Conservation (phyloP, 2,797 vertebrate genomes). For the Chanos chanos region DNA sequence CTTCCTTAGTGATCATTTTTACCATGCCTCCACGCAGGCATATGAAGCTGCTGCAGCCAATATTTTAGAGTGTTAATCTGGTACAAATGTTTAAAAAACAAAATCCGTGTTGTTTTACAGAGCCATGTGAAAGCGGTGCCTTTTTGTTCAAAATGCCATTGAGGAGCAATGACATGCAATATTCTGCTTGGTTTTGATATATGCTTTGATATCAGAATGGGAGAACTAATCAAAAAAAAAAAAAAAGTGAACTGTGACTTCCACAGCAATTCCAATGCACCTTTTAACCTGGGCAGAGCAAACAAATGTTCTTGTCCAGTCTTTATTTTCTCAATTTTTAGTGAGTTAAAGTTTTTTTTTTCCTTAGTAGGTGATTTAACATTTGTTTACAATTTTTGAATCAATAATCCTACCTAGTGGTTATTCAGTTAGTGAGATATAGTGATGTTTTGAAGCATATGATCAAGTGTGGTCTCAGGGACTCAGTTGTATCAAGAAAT, state of each 20-base stretch:
- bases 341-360: not conserved
- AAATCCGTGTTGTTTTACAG: not conserved
- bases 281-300: not conserved
- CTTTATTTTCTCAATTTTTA: not conserved
- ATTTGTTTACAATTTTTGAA: constrained; percentile 13
- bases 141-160: constrained; percentile 33
- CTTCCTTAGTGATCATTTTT: not conserved
- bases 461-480: constrained; percentile 32
- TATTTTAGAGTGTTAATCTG: not conserved
- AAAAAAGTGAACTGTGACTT: constrained; percentile 10
- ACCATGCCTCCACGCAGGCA: not conserved
- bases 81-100: constrained; percentile 37
- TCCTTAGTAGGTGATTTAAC: not conserved
- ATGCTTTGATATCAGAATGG: not conserved
- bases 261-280: constrained; percentile 11
- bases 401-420: not conserved
- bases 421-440: not conserved
- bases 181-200: constrained; percentile 6
- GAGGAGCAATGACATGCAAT: constrained; percentile 14
- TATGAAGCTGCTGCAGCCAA: not conserved
- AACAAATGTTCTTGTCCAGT: not conserved
- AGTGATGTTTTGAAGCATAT: not conserved
- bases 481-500: not conserved
- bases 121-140: constrained; percentile 31
- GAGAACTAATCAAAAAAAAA: not conserved